Percentiles rank a stretch among this genome's conserved stretches.
phyloP scores from a whole-genome alignment of 1,140 invertebrate species.

The Brachionus rotundiformis region DNA sequence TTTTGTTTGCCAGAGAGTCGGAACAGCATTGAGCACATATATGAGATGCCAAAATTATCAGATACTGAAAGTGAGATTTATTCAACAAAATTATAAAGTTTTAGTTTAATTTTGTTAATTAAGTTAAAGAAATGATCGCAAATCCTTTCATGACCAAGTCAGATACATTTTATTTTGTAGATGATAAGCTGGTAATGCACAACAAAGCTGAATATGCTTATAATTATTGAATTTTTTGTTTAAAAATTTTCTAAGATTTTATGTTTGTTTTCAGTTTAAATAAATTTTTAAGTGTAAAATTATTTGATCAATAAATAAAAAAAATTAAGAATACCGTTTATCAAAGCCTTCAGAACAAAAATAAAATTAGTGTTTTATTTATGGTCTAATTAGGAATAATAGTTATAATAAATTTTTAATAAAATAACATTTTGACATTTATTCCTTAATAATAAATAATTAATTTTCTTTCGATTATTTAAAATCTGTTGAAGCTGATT shows the following conservation, averaged over 20 bases:
- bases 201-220: constrained; percentile 98
- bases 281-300: neutral
- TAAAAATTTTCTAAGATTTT: no score
- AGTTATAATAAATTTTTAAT: no score
- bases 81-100: neutral
- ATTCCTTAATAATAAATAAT: no score
- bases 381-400: no score
- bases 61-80: constrained; percentile 76
- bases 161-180: constrained; percentile 98
- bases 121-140: constrained; percentile 93
- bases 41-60: constrained; percentile 89
- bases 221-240: constrained; percentile 57
- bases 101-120: no score
- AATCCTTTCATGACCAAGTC: constrained; percentile 93
- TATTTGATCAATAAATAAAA: no score
- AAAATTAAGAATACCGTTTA: no score
- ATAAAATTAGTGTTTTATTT: no score
- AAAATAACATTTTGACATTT: no score
- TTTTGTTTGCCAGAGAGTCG: constrained; percentile 96
- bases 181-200: constrained; percentile 94
- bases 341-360: no score
- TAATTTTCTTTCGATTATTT: no score
- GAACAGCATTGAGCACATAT: constrained; percentile 98
- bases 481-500: no score
- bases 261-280: neutral